These are phyloP conservation scores for Dolichallabes microphthalmus DNA, from an alignment of 2,113 vertebrate genomes.

Conservation along the genomic window DNA sequence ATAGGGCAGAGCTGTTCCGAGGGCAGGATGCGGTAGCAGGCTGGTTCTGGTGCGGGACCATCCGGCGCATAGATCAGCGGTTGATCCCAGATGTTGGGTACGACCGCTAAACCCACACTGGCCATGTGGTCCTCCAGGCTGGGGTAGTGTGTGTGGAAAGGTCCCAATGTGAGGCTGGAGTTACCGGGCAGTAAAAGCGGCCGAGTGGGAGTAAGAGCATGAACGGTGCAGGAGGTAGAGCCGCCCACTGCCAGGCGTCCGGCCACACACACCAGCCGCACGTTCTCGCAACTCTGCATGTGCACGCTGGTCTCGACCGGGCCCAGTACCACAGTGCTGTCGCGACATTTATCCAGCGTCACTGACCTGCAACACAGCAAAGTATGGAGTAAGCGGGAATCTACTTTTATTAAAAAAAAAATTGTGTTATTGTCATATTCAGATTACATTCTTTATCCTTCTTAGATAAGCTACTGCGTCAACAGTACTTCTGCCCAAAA, in stretches of 20 bases:
- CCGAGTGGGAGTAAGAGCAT: slow-evolving; percentile 82
- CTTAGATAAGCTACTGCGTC: not conserved
- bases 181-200: slow-evolving; percentile 90
- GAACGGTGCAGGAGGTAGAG: slow-evolving; percentile 77
- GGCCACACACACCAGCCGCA: slow-evolving; percentile 82
- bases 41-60: slow-evolving; percentile 53
- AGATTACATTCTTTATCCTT: not conserved
- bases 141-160: slow-evolving; percentile 92
- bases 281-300: slow-evolving; percentile 83
- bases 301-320: slow-evolving; percentile 84
- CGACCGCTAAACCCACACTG: slow-evolving; percentile 85
- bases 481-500: not conserved
- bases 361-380: slow-evolving; percentile 75
- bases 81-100: slow-evolving; percentile 88
- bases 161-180: slow-evolving; percentile 79
- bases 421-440: not conserved
- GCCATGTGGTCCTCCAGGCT: slow-evolving; percentile 97
- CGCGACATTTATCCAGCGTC: slow-evolving; percentile 88
- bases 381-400: not conserved
- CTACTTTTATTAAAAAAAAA: no score
- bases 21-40: slow-evolving; percentile 78
- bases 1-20: slow-evolving; percentile 81
- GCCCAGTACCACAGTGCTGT: slow-evolving; percentile 86
- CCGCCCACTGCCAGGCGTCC: slow-evolving; percentile 78
- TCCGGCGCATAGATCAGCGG: slow-evolving; percentile 83